phyloP scores from a whole-genome alignment of 2,888 invertebrate genomes.

The Nipponacmea schrenckii region DNA sequence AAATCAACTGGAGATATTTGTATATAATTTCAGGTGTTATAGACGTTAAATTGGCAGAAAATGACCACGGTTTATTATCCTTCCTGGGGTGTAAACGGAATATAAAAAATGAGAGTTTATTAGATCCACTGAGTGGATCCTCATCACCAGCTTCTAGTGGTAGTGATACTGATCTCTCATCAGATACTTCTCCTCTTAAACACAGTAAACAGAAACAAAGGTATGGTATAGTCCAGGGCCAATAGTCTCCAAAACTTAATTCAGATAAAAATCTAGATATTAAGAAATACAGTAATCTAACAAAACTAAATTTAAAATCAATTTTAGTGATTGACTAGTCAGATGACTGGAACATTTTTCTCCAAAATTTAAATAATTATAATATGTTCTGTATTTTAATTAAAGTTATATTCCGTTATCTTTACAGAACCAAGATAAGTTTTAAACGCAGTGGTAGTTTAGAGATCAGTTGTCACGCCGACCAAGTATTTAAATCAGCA shows the following conservation, averaged over 20 bases:
- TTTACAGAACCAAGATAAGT: constrained; percentile 55
- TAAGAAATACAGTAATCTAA: too few species aligned
- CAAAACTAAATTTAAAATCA: too few species aligned
- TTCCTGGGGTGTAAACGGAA: constrained; percentile 67
- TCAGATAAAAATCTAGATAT: too few species aligned
- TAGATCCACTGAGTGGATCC: constrained; percentile 25
- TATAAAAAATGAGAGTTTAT: constrained; percentile 14
- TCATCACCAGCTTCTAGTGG: constrained; percentile 41
- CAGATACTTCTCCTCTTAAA: neutral
- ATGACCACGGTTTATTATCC: constrained; percentile 70
- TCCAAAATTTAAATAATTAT: too few species aligned
- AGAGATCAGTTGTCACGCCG: constrained; percentile 50
- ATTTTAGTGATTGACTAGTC: too few species aligned
- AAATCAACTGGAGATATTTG: too few species aligned
- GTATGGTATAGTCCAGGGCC: too few species aligned
- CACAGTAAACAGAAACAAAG: too few species aligned
- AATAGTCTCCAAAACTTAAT: too few species aligned
- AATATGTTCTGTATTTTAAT: neutral
- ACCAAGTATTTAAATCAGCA: constrained; percentile 41
- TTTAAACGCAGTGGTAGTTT: constrained; percentile 66
- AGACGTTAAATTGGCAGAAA: constrained; percentile 69
- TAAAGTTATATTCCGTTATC: neutral
- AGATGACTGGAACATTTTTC: too few species aligned
- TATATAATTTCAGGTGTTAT: constrained; percentile 59
- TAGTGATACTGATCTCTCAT: constrained; percentile 38